Conservation (phyloP, 2,888 invertebrate genomes). For the Eristalis tenax region DNA sequence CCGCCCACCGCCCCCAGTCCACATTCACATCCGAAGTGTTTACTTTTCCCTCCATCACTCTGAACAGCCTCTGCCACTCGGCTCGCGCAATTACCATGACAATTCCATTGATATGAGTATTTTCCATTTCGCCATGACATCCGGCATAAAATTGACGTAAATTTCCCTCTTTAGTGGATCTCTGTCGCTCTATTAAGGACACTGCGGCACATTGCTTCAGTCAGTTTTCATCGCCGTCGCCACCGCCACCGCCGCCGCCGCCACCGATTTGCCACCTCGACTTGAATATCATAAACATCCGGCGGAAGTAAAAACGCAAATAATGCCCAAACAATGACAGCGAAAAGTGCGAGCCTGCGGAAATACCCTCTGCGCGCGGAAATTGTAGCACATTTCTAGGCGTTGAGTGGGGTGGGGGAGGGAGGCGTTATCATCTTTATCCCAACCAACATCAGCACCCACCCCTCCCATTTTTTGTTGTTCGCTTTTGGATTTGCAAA, state of each 20-base stretch:
- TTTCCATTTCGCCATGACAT: slow-evolving; percentile 22
- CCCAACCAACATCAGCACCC: not conserved
- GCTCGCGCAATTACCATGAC: slow-evolving; percentile 13
- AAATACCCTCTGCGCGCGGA: slow-evolving; percentile 30
- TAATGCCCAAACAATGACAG: slow-evolving; percentile 41
- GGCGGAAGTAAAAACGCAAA: slow-evolving; percentile 16
- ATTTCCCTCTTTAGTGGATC: slow-evolving; percentile 28
- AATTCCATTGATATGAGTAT: slow-evolving; percentile 46
- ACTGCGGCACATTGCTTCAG: not conserved
- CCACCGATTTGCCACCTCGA: not conserved
- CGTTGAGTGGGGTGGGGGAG: too few relatives aligned
- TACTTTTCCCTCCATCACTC: not conserved
- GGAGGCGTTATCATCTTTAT: slow-evolving; percentile 14
- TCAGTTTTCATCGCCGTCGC: not conserved
- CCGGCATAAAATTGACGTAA: slow-evolving; percentile 49
- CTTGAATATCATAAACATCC: slow-evolving; percentile 57
- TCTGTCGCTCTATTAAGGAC: slow-evolving; percentile 34
- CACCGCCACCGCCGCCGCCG: not conserved
- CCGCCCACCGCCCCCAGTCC: not conserved
- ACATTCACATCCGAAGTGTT: not conserved
- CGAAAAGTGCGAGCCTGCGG: slow-evolving; percentile 37
- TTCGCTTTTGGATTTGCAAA: slow-evolving; percentile 41
- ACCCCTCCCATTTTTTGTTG: not conserved
- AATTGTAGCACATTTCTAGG: slow-evolving; percentile 55
- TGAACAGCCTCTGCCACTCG: too few relatives aligned